phyloP scores from a whole-genome alignment of 2,113 vertebrate genomes.

The Peromyscus leucopus region DNA sequence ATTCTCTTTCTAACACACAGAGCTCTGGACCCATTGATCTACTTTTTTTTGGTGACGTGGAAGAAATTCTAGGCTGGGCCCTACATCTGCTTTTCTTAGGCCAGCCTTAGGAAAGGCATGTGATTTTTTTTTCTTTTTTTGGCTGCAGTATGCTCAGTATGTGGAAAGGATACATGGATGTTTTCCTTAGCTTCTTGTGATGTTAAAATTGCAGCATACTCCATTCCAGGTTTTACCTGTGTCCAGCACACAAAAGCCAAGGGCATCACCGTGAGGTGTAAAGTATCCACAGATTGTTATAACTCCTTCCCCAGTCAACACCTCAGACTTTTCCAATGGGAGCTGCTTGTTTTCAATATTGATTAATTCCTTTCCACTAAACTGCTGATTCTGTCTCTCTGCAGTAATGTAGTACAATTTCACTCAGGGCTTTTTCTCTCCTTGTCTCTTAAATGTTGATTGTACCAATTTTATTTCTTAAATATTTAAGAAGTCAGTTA shows the following conservation, averaged over 20 bases:
- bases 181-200: not conserved
- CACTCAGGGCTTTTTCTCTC: not conserved
- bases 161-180: not conserved
- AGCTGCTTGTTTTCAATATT: not conserved
- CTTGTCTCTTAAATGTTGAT: not conserved
- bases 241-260: not conserved
- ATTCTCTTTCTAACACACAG: not conserved
- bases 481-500: not conserved
- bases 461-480: not conserved
- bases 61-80: not conserved
- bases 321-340: not conserved
- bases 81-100: not conserved
- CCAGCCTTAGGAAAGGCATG: not conserved
- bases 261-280: not conserved
- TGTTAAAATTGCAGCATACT: not conserved
- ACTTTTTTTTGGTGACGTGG: not conserved
- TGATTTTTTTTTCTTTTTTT: not conserved
- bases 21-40: not conserved
- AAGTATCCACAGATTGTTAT: not conserved
- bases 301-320: conserved; percentile 2
- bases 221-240: not conserved
- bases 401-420: not conserved
- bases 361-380: not conserved
- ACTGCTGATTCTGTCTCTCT: not conserved
- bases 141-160: not conserved